A percentile compares a stretch with the other conserved stretches of the same genome.
Evolutionary conservation across 53 echinoderm and acorn worm genomes (phyloP).

Genomic region (Henricia sp.): DNA sequence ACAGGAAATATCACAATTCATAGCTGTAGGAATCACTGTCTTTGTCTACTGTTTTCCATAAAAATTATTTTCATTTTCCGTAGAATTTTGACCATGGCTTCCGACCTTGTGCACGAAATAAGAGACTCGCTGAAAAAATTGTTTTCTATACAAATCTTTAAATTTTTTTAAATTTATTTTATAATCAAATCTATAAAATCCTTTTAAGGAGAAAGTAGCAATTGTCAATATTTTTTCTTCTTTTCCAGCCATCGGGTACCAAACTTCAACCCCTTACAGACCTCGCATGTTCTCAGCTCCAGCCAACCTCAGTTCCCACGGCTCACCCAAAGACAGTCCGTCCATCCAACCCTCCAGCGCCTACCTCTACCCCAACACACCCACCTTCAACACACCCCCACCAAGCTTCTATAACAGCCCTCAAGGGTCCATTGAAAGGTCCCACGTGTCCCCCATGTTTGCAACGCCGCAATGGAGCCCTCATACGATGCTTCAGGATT

Average conservation of each 20-base stretch:
- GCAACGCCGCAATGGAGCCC: slow-evolving; percentile 48
- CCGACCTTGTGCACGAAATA: too few species aligned
- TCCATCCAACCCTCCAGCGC: slow-evolving; percentile 82
- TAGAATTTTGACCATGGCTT: too few species aligned
- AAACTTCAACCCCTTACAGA: slow-evolving; percentile 64
- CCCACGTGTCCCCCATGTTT: slow-evolving; percentile 18
- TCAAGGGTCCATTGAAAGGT: slow-evolving; percentile 29
- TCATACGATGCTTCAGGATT: slow-evolving; percentile 53
- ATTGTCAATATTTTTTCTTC: background rate
- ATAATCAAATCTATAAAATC: background rate
- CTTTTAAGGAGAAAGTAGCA: background rate
- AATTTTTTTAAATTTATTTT: background rate
- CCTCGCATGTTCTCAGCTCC: slow-evolving; percentile 78
- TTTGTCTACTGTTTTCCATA: too few species aligned
- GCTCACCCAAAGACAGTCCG: slow-evolving; percentile 44
- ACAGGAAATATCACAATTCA: too few species aligned
- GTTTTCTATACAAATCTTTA: too few species aligned
- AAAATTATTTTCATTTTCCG: too few species aligned
- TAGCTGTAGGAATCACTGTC: too few species aligned
- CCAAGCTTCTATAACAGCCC: slow-evolving; percentile 51
- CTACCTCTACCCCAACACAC: slow-evolving; percentile 72
- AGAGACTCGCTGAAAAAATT: too few species aligned
- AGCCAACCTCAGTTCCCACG: slow-evolving; percentile 66
- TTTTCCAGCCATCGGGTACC: slow-evolving; percentile 83
- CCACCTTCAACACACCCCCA: slow-evolving; percentile 41